A percentile compares a stretch with the other conserved stretches of the same genome.
Conservation (phyloP, 2,113 vertebrate species). For the Fregetta grallaria region DNA sequence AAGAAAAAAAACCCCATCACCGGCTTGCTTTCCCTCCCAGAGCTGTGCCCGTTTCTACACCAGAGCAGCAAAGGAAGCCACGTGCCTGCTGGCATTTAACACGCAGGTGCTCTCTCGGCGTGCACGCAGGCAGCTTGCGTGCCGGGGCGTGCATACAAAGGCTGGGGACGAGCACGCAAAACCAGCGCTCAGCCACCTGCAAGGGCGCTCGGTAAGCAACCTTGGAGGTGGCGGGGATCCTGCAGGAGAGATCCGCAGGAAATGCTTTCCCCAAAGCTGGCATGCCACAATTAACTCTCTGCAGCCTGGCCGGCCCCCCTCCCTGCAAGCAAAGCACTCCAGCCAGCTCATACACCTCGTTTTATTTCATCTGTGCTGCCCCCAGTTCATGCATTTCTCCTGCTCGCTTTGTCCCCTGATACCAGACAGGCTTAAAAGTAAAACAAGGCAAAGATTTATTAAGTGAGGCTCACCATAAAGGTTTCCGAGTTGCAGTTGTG, state of each 20-base stretch:
- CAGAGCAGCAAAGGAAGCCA: background rate
- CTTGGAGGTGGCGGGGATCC: background rate
- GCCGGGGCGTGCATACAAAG: background rate
- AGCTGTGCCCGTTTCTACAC: background rate
- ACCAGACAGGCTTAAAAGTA: slow-evolving; percentile 6
- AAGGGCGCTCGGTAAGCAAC: background rate
- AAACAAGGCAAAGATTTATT: slow-evolving; percentile 40
- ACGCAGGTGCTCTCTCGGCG: background rate
- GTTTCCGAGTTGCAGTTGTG: background rate
- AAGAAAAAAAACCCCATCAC: background rate
- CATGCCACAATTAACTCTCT: background rate
- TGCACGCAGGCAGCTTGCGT: background rate
- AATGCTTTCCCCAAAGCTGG: background rate
- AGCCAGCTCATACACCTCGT: background rate
- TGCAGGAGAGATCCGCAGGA: background rate
- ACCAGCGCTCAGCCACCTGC: background rate
- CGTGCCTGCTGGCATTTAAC: background rate
- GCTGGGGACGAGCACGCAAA: background rate
- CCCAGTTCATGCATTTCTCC: background rate
- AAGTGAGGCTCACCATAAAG: background rate
- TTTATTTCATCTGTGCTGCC: background rate
- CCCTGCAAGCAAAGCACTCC: background rate
- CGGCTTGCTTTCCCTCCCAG: background rate
- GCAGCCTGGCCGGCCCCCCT: background rate
- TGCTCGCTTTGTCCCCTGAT: background rate